Base-by-base conservation (phyloP, 2,888 invertebrate genomes). In the Phortica magna region DNA sequence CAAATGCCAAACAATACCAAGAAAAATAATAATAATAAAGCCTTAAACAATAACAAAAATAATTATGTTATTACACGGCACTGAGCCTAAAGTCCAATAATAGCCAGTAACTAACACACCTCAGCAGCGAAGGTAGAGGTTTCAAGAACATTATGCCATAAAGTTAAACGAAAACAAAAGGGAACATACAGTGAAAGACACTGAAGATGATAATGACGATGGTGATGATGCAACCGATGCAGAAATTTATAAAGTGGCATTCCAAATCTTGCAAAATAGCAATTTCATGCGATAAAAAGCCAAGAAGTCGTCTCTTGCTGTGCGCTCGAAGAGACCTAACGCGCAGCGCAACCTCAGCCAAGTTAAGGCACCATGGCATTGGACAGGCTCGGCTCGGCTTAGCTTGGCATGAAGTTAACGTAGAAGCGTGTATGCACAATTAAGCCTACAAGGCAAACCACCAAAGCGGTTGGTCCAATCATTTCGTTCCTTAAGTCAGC, bases 371-470 rank as follows among this genome's bases (percentile, higher is more conserved):
- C 53, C 10, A n/a, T n/a, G 48, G 48, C 9, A 48, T 6, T 48
- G 48, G 48, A 48, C 14, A 9, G 9, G 48, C 48, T 48, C 48
- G 31, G 31, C 31, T 31, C 31, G 31, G 31, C 31, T 31, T 4
- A 4, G 31, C 31, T 31, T 4, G 31, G 31, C n/a, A n/a, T n/a
- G n/a, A n/a, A n/a, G n/a, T n/a, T n/a, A n/a, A n/a, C 31, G 31
- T 31, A 4, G 31, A 48, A 48, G 17, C 70, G 31, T 71, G 70
- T 71, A 71, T 71, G 70, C 70, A 71, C 70, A 71, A 71, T 71
- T 71, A 71, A 71, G 70, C 70, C 70, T 71, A 71, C 70, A 71
- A 71, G 70, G 70, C 70, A 71, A 71, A 71, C 70, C 70, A 71
- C 70, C 70, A 53, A 53, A 53, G 55, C 22, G 55, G 53, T 55